A percentile compares a stretch with the other conserved stretches of the same genome.
These are phyloP conservation scores for Thamnophis elegans DNA, from an alignment of 2,797 vertebrate species.

Conservation along the genomic window DNA sequence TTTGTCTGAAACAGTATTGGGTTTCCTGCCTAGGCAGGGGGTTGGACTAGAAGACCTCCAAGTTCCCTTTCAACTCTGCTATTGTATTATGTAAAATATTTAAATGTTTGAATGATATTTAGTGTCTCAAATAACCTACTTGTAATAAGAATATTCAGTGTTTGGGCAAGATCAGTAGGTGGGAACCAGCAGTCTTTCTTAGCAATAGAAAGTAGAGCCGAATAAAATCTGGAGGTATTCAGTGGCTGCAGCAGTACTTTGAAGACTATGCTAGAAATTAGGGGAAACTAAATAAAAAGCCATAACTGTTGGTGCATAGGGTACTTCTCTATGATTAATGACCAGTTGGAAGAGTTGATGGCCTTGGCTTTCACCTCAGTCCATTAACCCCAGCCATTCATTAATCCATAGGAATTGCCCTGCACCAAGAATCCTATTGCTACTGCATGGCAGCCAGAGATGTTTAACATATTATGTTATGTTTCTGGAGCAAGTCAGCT, in stretches of 20 bases:
- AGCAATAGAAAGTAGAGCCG: conserved; percentile 58
- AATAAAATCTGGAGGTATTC: conserved; percentile 66
- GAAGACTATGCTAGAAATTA: conserved; percentile 61
- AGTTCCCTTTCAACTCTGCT: too few relatives aligned
- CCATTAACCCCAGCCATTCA: conserved; percentile 68
- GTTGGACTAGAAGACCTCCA: too few relatives aligned
- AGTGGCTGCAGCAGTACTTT: conserved; percentile 51
- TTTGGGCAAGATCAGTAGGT: conserved; percentile 65
- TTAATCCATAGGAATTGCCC: conserved; percentile 65
- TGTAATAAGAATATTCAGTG: conserved; percentile 68
- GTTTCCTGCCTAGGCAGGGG: too few relatives aligned
- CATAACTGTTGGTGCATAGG: conserved; percentile 60
- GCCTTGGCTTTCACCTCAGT: conserved; percentile 56
- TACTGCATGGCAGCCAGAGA: conserved; percentile 36
- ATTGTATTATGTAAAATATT: conserved; percentile 59
- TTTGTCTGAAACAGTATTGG: too few relatives aligned
- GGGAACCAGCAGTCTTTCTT: conserved; percentile 58
- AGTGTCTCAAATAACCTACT: conserved; percentile 67
- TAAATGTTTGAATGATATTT: conserved; percentile 63
- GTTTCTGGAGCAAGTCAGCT: not conserved
- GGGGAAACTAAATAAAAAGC: conserved; percentile 67
- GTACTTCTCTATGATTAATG: conserved; percentile 68
- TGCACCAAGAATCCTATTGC: conserved; percentile 56
- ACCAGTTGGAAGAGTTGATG: conserved; percentile 63
- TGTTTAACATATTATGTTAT: not conserved